These are phyloP conservation scores for Gastracanthus pulcherrimus DNA, from an alignment of 2,888 invertebrate genomes.

Conservation along the genomic window DNA sequence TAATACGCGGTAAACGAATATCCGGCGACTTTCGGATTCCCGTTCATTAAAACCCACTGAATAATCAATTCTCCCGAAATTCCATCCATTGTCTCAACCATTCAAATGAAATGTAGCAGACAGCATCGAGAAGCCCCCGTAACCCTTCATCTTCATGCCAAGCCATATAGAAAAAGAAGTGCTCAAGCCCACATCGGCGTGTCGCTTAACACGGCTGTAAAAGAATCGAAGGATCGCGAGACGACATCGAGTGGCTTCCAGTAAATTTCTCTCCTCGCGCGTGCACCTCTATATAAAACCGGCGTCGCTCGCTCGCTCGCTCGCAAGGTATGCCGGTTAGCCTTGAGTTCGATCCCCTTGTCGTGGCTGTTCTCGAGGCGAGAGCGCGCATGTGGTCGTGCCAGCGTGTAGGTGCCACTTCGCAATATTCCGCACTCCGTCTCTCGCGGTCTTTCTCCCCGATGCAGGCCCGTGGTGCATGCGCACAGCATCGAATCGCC, in stretches of 20 bases:
- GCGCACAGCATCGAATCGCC: not conserved
- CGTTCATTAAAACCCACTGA: not conserved
- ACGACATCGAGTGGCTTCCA: slow-evolving; percentile 37
- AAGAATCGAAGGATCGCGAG: not conserved
- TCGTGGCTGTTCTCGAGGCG: not conserved
- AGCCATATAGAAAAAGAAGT: too few species aligned
- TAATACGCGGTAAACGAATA: too few species aligned
- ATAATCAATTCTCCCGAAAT: not conserved
- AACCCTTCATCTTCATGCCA: too few species aligned
- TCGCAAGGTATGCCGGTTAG: slow-evolving; percentile 69
- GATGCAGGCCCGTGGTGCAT: too few species aligned
- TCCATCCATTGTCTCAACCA: not conserved
- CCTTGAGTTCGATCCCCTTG: slow-evolving; percentile 74
- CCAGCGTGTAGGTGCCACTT: slow-evolving; percentile 32
- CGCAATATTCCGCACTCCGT: slow-evolving; percentile 5
- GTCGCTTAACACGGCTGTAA: too few species aligned
- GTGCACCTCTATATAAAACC: slow-evolving; percentile 33
- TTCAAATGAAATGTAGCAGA: not conserved
- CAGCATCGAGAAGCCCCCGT: not conserved
- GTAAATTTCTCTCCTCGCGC: slow-evolving; percentile 33
- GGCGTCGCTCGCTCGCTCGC: slow-evolving; percentile 50
- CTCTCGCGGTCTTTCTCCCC: not conserved
- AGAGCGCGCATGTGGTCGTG: slow-evolving; percentile 40
- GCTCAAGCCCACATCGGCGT: too few species aligned
- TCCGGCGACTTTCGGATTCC: not conserved